A percentile compares a stretch with the other conserved stretches of the same genome.
Evolutionary conservation across 2,113 vertebrate genomes (phyloP).

Genomic region (Progne subis): DNA sequence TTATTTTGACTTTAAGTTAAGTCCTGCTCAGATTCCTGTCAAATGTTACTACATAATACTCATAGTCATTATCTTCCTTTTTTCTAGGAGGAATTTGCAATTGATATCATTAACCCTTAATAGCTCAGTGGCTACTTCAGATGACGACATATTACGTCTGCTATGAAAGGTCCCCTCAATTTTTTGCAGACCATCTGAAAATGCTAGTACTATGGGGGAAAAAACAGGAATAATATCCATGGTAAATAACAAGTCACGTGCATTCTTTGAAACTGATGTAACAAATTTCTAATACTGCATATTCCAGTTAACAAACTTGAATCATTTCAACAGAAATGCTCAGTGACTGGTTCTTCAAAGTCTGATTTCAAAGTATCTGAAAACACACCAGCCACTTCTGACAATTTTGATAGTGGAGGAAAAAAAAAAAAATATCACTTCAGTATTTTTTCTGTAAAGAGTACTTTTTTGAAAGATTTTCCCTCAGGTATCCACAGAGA

Average conservation of each 20-base stretch:
- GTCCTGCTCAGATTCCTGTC: neutral
- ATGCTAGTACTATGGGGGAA: fast-evolving
- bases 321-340: neutral
- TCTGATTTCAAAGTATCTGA: neutral
- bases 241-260: neutral
- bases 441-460: neutral
- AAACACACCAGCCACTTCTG: neutral
- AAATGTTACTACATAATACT: neutral
- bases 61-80: neutral
- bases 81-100: neutral
- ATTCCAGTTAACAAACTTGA: neutral
- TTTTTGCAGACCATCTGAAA: neutral
- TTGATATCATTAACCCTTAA: neutral
- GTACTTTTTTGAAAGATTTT: neutral
- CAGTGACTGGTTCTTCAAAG: neutral
- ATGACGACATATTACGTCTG: neutral
- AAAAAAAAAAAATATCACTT: neutral
- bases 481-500: neutral
- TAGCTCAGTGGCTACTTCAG: neutral
- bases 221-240: neutral
- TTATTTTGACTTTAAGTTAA: neutral
- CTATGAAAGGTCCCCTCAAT: neutral
- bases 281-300: neutral
- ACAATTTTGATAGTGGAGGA: neutral
- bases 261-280: neutral